These are phyloP conservation scores for Sorex fumeus DNA, from an alignment of 2,113 vertebrate genomes.

Conservation along the genomic window DNA sequence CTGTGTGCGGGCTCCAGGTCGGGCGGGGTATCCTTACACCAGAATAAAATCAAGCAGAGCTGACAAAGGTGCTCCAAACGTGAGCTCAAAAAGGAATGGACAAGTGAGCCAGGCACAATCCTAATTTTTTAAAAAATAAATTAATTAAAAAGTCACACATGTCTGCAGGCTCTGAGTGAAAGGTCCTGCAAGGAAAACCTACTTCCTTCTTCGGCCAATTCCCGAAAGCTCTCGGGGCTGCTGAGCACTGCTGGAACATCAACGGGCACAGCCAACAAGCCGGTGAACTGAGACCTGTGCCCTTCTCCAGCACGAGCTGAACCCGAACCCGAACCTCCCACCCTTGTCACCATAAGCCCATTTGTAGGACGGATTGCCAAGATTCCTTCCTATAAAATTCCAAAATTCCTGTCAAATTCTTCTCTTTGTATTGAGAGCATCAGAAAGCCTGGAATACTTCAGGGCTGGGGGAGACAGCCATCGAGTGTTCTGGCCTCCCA, in stretches of 20 bases:
- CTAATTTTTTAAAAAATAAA: constrained; percentile 39
- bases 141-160: too few species aligned
- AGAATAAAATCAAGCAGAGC: background rate
- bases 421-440: background rate
- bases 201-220: background rate
- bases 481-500: too few species aligned
- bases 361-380: background rate
- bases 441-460: background rate
- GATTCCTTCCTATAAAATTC: too few species aligned
- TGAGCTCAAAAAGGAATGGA: background rate
- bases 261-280: background rate
- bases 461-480: constrained; percentile 5
- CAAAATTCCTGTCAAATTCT: background rate
- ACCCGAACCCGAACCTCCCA: background rate
- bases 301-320: background rate
- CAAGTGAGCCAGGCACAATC: background rate
- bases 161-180: background rate
- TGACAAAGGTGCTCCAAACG: background rate
- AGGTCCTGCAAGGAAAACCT: background rate
- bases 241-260: background rate
- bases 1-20: background rate
- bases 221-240: background rate
- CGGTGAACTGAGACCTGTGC: background rate
- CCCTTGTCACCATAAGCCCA: background rate
- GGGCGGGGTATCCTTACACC: background rate